phyloP scores from a whole-genome alignment of 2,888 invertebrate species.

The Venusia cambrica region DNA sequence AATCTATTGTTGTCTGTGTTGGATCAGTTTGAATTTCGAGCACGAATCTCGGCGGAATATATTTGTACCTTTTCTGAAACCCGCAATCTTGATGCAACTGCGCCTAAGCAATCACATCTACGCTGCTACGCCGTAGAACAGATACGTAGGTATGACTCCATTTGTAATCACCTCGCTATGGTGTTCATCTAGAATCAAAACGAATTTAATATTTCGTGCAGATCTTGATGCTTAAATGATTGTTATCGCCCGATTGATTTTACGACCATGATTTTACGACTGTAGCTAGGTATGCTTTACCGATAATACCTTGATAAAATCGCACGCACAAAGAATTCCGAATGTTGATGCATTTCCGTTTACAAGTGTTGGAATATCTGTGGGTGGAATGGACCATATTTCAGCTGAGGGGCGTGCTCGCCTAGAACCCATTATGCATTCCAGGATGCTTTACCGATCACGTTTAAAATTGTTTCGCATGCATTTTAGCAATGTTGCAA shows the following conservation, averaged over 20 bases:
- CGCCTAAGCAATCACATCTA: no score
- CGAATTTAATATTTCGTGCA: no score
- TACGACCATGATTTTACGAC: constrained; percentile 2
- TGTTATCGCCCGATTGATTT: neutral
- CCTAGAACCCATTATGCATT: constrained; percentile 30
- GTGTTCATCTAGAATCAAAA: no score
- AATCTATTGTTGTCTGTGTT: constrained; percentile 32
- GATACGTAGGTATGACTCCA: no score
- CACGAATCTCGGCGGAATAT: constrained; percentile 11
- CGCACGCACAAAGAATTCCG: constrained; percentile 4
- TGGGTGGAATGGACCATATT: constrained; percentile 36
- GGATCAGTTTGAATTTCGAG: constrained; percentile 30
- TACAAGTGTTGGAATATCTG: no score
- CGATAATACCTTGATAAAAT: constrained; percentile 4
- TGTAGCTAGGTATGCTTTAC: constrained; percentile 1
- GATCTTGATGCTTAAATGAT: no score
- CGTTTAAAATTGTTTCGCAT: constrained; percentile 31
- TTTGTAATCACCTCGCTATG: no score
- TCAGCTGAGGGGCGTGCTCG: constrained; percentile 28
- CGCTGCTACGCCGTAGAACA: constrained; percentile 1
- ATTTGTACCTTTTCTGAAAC: no score
- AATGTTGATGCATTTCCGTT: constrained; percentile 14
- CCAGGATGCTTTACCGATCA: constrained; percentile 29
- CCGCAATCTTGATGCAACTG: no score
- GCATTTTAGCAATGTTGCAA: no score